A percentile compares a stretch with the other conserved stretches of the same genome.
These are phyloP conservation scores for Berghia stephanieae DNA, from an alignment of 1,140 invertebrate species.

Conservation along the genomic window DNA sequence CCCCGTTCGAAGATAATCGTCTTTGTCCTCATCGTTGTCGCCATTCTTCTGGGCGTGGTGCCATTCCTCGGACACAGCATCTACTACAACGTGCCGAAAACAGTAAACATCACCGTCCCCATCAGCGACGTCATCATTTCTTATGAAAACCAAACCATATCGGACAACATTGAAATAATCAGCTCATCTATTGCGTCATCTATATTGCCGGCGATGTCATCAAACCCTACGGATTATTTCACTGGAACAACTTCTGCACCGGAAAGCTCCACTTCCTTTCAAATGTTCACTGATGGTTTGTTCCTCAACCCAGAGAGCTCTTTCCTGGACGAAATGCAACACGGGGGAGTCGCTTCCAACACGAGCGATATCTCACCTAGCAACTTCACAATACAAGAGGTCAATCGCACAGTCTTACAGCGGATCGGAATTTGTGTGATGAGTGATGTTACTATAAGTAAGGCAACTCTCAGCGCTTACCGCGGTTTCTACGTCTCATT, in stretches of 20 bases:
- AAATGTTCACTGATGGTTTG: no score
- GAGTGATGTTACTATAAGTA: conserved; percentile 37
- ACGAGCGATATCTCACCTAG: background rate
- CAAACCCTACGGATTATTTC: background rate
- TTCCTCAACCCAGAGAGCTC: background rate
- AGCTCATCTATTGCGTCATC: no score
- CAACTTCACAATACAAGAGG: background rate
- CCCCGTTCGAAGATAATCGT: conserved; percentile 17
- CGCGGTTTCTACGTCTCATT: conserved; percentile 53
- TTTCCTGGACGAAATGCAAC: background rate
- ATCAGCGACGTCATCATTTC: background rate
- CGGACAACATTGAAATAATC: background rate
- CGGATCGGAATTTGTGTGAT: conserved; percentile 33
- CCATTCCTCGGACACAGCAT: conserved; percentile 8
- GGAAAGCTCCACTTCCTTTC: no score
- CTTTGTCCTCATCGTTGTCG: background rate
- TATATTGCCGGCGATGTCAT: background rate
- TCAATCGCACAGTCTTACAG: no score
- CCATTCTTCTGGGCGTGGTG: conserved; percentile 7
- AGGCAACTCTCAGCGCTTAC: conserved; percentile 40
- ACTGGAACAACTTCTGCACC: no score
- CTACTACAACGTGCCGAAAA: background rate
- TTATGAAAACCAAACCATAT: background rate
- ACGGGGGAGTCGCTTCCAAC: background rate
- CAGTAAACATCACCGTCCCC: background rate